phyloP scores from a whole-genome alignment of 2,888 invertebrate species.

The Morinoia aosen region DNA sequence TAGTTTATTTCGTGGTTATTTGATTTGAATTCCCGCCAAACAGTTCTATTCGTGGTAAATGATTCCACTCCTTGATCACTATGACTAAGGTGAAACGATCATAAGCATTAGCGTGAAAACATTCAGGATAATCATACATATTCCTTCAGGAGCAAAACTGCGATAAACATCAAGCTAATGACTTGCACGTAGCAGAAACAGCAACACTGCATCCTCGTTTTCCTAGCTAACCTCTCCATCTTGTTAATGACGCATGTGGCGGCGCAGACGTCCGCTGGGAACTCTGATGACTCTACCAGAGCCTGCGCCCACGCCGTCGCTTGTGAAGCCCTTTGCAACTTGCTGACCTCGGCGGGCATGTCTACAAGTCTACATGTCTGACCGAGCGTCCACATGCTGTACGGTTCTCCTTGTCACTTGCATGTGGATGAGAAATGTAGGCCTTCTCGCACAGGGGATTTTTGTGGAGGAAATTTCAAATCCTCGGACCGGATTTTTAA shows the following conservation, averaged over 20 bases:
- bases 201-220: slow-evolving; percentile 17
- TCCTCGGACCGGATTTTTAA: too few relatives aligned
- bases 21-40: too few relatives aligned
- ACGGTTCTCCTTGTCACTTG: too few relatives aligned
- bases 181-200: neutral
- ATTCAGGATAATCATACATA: too few relatives aligned
- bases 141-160: neutral
- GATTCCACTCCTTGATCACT: too few relatives aligned
- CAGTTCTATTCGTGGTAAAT: too few relatives aligned
- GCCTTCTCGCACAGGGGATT: too few relatives aligned
- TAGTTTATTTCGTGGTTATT: too few relatives aligned
- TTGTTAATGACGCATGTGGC: neutral
- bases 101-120: too few relatives aligned
- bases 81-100: too few relatives aligned
- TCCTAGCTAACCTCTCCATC: neutral
- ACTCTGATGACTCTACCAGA: neutral
- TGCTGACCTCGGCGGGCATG: neutral
- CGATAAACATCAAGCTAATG: neutral
- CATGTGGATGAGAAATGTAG: too few relatives aligned
- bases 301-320: neutral
- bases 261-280: neutral
- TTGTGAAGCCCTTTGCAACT: neutral
- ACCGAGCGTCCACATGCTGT: neutral
- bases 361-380: neutral
- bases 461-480: too few relatives aligned